A percentile compares a stretch with the other conserved stretches of the same genome.
These are phyloP conservation scores for Episyrphus balteatus DNA, from an alignment of 1,140 invertebrate species.

Conservation along the genomic window DNA sequence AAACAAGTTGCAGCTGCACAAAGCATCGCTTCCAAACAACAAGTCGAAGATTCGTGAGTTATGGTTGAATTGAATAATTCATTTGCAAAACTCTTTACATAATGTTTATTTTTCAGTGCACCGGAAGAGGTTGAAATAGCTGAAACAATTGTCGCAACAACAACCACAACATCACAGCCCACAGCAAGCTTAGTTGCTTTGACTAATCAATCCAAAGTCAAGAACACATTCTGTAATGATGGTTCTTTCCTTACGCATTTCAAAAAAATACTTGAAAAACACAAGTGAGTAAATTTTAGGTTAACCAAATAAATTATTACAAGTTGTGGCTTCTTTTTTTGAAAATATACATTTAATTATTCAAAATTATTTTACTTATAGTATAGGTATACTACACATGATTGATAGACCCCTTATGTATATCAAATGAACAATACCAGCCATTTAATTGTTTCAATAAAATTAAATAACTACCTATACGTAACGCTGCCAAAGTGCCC, in stretches of 20 bases:
- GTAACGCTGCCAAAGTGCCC: too few relatives aligned
- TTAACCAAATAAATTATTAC: slow-evolving; percentile 22
- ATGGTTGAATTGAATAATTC: not conserved
- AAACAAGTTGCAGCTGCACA: slow-evolving; percentile 37
- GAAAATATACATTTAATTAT: too few relatives aligned
- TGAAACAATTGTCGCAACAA: slow-evolving; percentile 1
- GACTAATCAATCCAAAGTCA: slow-evolving; percentile 25
- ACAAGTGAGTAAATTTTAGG: slow-evolving; percentile 38
- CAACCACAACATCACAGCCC: slow-evolving; percentile 1
- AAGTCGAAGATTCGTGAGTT: slow-evolving; percentile 13
- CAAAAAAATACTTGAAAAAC: slow-evolving; percentile 50
- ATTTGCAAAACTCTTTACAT: not conserved
- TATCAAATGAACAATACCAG: too few relatives aligned
- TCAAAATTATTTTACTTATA: not conserved
- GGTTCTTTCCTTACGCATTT: slow-evolving; percentile 67
- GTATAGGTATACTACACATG: too few relatives aligned
- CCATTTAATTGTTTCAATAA: too few relatives aligned
- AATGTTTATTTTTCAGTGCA: not conserved
- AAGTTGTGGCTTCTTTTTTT: slow-evolving; percentile 9
- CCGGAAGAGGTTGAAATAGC: slow-evolving; percentile 10
- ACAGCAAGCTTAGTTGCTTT: slow-evolving; percentile 9
- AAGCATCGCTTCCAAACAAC: slow-evolving; percentile 22
- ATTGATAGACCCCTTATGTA: too few relatives aligned
- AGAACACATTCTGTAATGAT: slow-evolving; percentile 60
- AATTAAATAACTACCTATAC: slow-evolving; percentile 8